phyloP scores from a whole-genome alignment of 2,113 vertebrate genomes.

The Holacanthus passer region DNA sequence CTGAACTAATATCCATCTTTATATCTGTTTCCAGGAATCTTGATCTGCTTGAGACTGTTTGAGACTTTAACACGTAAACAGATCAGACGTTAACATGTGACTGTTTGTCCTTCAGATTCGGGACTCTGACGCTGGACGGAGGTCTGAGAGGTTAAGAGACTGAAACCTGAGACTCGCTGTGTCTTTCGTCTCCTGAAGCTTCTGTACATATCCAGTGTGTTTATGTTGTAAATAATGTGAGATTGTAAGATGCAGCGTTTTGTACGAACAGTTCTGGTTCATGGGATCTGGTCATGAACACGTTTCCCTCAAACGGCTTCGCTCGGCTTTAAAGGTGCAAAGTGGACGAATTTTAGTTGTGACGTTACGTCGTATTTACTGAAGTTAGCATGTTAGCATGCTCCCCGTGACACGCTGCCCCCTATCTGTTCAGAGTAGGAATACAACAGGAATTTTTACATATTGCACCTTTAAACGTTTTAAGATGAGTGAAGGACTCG shows the following conservation, averaged over 20 bases:
- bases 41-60: too few species aligned
- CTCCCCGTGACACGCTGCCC: too few species aligned
- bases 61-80: too few species aligned
- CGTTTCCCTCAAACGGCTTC: not conserved
- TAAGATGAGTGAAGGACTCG: not conserved
- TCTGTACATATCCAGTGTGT: slow-evolving; percentile 41
- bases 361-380: too few species aligned
- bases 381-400: too few species aligned
- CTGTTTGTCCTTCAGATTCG: slow-evolving; percentile 76
- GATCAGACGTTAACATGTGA: not conserved
- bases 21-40: too few species aligned
- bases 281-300: not conserved
- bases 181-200: too few species aligned
- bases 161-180: not conserved
- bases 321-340: too few species aligned
- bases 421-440: too few species aligned
- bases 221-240: slow-evolving; percentile 75
- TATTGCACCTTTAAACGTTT: not conserved
- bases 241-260: slow-evolving; percentile 5
- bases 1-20: too few species aligned
- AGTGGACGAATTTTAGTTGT: too few species aligned
- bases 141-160: slow-evolving; percentile 75
- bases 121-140: slow-evolving; percentile 84
- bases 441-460: too few species aligned
- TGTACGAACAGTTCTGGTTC: slow-evolving; percentile 1